phyloP scores from a whole-genome alignment of 1,140 invertebrate genomes.

The Dreissena polymorpha region DNA sequence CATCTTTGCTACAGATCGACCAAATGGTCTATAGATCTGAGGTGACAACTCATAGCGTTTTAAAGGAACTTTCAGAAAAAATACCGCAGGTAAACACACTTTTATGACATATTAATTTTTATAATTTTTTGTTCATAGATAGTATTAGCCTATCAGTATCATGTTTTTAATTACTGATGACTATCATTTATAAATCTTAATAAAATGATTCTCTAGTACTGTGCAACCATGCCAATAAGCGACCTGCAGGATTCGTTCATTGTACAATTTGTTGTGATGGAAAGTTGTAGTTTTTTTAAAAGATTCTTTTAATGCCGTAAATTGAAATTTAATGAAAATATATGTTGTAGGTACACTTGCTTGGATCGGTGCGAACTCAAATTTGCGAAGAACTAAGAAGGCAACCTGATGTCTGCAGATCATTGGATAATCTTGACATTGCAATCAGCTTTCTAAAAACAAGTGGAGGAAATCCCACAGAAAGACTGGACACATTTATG shows the following conservation, averaged over 20 bases:
- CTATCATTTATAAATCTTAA: no score
- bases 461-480: slow-evolving; percentile 40
- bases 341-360: slow-evolving; percentile 48
- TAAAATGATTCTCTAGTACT: no score
- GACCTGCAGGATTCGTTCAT: no score
- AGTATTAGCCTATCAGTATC: no score
- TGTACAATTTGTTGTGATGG: background rate
- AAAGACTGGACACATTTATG: slow-evolving; percentile 64
- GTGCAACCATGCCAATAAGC: no score
- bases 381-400: slow-evolving; percentile 44
- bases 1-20: background rate
- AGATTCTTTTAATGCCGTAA: background rate
- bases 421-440: slow-evolving; percentile 57
- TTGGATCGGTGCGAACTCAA: slow-evolving; percentile 34
- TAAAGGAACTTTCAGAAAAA: slow-evolving; percentile 23
- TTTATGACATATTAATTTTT: background rate
- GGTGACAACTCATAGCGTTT: slow-evolving; percentile 11
- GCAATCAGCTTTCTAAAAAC: slow-evolving; percentile 57
- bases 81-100: slow-evolving; percentile 40
- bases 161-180: no score
- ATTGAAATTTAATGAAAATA: background rate
- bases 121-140: background rate
- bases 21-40: slow-evolving; percentile 20
- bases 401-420: slow-evolving; percentile 52
- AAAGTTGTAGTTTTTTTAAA: background rate